Conservation (phyloP, 2,113 vertebrate genomes). For the Phyllostomus discolor region DNA sequence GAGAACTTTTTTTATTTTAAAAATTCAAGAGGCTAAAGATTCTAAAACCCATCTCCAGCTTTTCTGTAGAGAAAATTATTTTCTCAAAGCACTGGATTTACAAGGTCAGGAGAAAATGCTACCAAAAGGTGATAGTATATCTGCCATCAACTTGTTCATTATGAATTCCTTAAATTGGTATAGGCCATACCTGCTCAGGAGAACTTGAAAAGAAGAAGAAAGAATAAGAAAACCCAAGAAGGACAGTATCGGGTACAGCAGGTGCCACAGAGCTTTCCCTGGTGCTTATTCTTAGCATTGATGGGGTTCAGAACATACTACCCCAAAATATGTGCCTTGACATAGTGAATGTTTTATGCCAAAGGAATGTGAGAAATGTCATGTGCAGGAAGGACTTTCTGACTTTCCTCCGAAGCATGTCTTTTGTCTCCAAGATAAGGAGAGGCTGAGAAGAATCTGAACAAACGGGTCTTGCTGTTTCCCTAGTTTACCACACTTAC, state of each 20-base stretch:
- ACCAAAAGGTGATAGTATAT: neutral
- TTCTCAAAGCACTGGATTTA: neutral
- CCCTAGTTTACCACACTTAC: neutral
- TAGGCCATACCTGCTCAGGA: neutral
- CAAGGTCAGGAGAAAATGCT: neutral
- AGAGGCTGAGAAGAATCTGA: neutral
- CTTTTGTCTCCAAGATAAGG: neutral
- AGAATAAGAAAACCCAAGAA: neutral
- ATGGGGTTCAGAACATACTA: neutral
- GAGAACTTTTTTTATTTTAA: neutral
- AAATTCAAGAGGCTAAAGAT: neutral
- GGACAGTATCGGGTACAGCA: neutral
- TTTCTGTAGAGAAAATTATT: constrained; percentile 16
- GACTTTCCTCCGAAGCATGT: neutral
- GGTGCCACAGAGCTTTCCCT: neutral
- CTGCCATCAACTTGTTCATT: neutral
- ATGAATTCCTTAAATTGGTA: neutral
- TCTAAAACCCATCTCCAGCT: neutral
- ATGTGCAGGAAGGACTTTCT: neutral
- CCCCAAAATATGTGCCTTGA: neutral
- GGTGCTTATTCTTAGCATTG: neutral
- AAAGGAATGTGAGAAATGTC: neutral
- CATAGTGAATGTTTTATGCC: neutral
- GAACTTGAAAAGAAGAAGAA: neutral
- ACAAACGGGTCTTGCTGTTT: neutral